Base-by-base conservation (phyloP, 2,797 vertebrate genomes). In the Tapera naevia region DNA sequence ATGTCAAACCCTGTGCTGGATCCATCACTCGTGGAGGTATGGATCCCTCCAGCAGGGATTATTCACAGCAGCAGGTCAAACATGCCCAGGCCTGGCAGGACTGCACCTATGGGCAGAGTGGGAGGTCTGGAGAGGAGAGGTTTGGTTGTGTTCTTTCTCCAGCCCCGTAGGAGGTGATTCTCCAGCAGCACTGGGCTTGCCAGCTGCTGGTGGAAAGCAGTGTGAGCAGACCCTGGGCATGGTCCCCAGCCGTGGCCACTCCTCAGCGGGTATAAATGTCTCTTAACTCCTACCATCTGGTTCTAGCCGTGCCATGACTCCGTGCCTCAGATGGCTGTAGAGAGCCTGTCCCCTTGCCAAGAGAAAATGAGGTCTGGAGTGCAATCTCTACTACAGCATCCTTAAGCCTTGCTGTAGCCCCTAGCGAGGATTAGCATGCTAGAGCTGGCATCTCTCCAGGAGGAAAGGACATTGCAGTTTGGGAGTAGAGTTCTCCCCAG, bases 401-500 rank as follows among this genome's bases (percentile, higher is more conserved):
- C 1, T 46, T 50, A 24, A 45, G 23, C 43, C 27, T 43, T 61
- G 76, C 64, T 57, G 35, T 46, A 71, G 72, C 41, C 57, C 28
- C 45, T 79, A 61, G 75, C 10, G 3, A 67, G 85, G 80, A 86
- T 8, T 5, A n/a, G 0, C 74, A 69, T 50, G 3, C 48, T 80
- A 82, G 45, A 73, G 71, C 62, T 89, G 69, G 65, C 6, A 1
- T 35, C 35, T 32, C 35, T 94, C 86, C 87, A 64, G 50, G 72
- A 92, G 58, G 25, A 83, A 17, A 86, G 50, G 79, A 78, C 58
- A 7, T 27, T 46, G 75, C 6, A 3, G 57, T 92, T 58, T 91
- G 50, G 57, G 57, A 94, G 64, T 19, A 89, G 45, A 66, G 67
- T 56, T 88, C 94, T 65, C 33, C 61, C 41, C 46, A 72, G 65